Percentiles rank a stretch among this genome's conserved stretches.
Evolutionary conservation across 2,113 vertebrate genomes (phyloP).

Genomic region (Mixornis gularis): DNA sequence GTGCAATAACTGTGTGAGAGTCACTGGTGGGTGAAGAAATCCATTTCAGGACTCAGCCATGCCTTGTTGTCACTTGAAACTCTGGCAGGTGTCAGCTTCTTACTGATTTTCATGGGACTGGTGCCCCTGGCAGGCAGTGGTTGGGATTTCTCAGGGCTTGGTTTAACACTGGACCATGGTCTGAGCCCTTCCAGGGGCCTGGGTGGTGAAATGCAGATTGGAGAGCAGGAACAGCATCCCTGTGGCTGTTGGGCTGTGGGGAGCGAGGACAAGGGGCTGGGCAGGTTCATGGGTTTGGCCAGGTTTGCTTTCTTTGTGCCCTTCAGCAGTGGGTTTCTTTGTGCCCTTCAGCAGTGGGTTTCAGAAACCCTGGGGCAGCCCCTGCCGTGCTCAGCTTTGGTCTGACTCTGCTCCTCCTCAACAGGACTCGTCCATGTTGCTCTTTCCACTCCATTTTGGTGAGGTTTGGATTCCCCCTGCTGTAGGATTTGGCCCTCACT

Average conservation of each 20-base stretch:
- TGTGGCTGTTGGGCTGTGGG: background rate
- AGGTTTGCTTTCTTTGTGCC: background rate
- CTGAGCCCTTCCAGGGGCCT: background rate
- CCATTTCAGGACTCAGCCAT: background rate
- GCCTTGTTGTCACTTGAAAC: background rate
- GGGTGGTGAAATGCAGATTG: background rate
- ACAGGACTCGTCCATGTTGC: fast-evolving
- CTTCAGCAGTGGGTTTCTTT: background rate
- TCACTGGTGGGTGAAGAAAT: background rate
- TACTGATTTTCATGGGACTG: fast-evolving
- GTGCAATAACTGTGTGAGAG: background rate
- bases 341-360: background rate
- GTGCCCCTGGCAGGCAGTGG: background rate
- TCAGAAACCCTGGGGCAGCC: background rate
- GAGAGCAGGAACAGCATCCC: background rate
- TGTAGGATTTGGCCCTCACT: background rate
- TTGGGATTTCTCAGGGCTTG: background rate
- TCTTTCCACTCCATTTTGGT: background rate
- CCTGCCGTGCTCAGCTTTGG: fast-evolving
- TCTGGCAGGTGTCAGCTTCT: background rate
- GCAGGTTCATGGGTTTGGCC: background rate
- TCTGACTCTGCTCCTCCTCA: background rate
- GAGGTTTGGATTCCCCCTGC: background rate
- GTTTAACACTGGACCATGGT: fast-evolving
- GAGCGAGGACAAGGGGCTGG: background rate